A percentile compares a stretch with the other conserved stretches of the same genome.
phyloP scores from a whole-genome alignment of 1,140 invertebrate species.

The Drosophila fuyamai region DNA sequence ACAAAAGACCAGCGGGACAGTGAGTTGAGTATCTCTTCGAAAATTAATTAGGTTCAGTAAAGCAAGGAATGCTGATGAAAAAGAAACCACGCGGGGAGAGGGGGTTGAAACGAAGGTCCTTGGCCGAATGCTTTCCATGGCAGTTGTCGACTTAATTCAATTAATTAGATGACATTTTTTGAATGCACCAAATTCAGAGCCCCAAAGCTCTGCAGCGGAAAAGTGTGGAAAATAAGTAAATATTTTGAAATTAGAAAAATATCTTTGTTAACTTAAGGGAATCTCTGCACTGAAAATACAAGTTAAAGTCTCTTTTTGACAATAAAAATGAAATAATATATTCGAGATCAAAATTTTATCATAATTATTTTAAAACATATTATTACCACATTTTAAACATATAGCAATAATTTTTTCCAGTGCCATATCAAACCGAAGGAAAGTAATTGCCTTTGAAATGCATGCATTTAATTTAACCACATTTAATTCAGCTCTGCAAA shows the following conservation, averaged over 20 bases:
- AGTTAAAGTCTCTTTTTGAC: background rate
- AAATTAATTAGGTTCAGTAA: slow-evolving; percentile 25
- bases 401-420: too few relatives aligned
- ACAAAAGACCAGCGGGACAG: slow-evolving; percentile 17
- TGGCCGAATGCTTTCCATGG: slow-evolving; percentile 32
- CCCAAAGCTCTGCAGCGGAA: background rate
- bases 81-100: background rate
- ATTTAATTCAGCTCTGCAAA: slow-evolving; percentile 13
- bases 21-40: background rate
- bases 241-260: slow-evolving; percentile 6
- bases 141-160: slow-evolving; percentile 52
- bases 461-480: slow-evolving; percentile 5
- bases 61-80: slow-evolving; percentile 1
- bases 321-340: background rate
- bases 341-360: too few relatives aligned
- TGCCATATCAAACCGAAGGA: background rate
- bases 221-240: slow-evolving; percentile 18
- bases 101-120: slow-evolving; percentile 11
- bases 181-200: slow-evolving; percentile 34
- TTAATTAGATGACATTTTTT: slow-evolving; percentile 58
- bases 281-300: background rate
- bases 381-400: too few relatives aligned
- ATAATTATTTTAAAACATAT: too few relatives aligned
- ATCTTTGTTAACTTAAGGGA: background rate
- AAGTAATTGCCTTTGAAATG: slow-evolving; percentile 1